These are phyloP conservation scores for Andrena praecox DNA, from an alignment of 2,888 invertebrate species.

Conservation along the genomic window DNA sequence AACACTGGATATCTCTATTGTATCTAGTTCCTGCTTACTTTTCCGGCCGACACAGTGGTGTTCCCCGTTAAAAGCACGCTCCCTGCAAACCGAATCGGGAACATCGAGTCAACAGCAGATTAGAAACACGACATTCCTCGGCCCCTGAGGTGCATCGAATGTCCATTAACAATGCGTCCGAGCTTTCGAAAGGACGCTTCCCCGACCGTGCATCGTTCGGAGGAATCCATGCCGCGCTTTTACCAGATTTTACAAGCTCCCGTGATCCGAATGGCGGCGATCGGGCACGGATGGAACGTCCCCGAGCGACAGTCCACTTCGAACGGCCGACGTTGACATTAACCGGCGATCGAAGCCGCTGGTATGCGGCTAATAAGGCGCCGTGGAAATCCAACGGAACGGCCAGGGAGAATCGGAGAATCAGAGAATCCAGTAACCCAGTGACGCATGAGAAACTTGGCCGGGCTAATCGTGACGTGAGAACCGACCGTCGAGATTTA, in stretches of 20 bases:
- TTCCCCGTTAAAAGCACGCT: no score
- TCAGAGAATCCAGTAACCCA: conserved; percentile 71
- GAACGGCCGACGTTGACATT: conserved; percentile 27
- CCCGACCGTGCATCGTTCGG: background rate
- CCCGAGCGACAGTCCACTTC: conserved; percentile 5
- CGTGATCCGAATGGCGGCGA: conserved; percentile 22
- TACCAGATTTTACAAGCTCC: conserved; percentile 30
- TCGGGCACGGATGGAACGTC: conserved; percentile 2
- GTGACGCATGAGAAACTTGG: conserved; percentile 70
- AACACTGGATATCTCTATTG: no score
- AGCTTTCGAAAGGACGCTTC: conserved; percentile 16
- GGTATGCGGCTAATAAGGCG: conserved; percentile 53
- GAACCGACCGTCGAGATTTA: conserved; percentile 66
- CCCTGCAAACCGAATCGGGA: no score
- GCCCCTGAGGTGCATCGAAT: no score
- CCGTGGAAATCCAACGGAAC: conserved; percentile 48
- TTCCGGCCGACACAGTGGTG: no score
- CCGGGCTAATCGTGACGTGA: conserved; percentile 69
- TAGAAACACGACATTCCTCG: no score
- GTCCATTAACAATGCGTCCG: conserved; percentile 18
- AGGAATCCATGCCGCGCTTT: conserved; percentile 52
- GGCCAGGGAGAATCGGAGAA: conserved; percentile 1
- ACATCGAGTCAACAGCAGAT: no score
- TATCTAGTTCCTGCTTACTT: no score
- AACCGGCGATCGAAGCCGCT: conserved; percentile 32